A percentile compares a stretch with the other conserved stretches of the same genome.
phyloP scores from a whole-genome alignment of 1,140 invertebrate species.

The Drosophila ercepeae region DNA sequence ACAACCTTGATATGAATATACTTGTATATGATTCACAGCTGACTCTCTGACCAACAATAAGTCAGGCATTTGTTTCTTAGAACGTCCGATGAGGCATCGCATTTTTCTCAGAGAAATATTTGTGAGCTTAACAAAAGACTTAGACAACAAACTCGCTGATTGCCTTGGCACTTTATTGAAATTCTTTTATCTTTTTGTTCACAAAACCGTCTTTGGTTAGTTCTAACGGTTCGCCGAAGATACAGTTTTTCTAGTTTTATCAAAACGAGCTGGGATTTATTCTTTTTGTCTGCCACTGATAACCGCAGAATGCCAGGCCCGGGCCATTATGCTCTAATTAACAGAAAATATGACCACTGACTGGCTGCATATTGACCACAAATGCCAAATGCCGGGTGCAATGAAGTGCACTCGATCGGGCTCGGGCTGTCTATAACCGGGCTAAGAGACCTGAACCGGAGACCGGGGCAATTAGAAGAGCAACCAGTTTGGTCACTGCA shows the following conservation, averaged over 20 bases:
- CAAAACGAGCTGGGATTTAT: conserved; percentile 14
- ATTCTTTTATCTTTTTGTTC: conserved; percentile 48
- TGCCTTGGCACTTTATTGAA: conserved; percentile 61
- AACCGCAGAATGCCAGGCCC: conserved; percentile 55
- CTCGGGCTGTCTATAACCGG: conserved; percentile 32
- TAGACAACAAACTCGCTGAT: conserved; percentile 69
- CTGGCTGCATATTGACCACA: conserved; percentile 56
- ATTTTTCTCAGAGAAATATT: background rate
- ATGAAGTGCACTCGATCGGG: conserved; percentile 29
- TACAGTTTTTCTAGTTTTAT: conserved; percentile 58
- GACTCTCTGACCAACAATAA: conserved; percentile 1
- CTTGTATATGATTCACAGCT: conserved; percentile 66
- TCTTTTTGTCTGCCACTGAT: conserved; percentile 18
- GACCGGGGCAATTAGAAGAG: conserved; percentile 67
- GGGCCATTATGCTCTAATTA: conserved; percentile 68
- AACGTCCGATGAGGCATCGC: conserved; percentile 34
- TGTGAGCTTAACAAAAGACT: conserved; percentile 63
- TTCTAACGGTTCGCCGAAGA: conserved; percentile 49
- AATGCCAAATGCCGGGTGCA: conserved; percentile 53
- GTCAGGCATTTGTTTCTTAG: conserved; percentile 48
- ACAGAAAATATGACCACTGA: conserved; percentile 41
- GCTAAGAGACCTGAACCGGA: conserved; percentile 8
- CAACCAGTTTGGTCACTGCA: conserved; percentile 71
- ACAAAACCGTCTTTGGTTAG: no score
- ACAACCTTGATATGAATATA: conserved; percentile 24